Evolutionary conservation across 1,140 invertebrate species (phyloP).

Genomic region (Heliconius hewitsoni): DNA sequence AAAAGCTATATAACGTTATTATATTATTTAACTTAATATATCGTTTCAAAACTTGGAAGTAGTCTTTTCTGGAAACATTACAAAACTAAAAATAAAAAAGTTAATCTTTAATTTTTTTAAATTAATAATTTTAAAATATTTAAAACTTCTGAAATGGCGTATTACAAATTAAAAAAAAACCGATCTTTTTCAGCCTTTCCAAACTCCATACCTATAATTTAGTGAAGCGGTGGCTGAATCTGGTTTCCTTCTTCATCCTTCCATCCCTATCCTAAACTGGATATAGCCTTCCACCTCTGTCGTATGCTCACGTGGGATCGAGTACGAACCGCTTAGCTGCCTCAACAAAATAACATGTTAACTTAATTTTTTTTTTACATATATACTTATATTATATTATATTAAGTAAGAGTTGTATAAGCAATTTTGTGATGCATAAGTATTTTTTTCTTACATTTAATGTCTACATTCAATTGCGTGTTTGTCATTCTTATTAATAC

Average conservation of each 20-base stretch:
- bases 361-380: not conserved
- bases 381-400: not conserved
- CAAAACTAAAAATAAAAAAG: not conserved
- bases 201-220: constrained; percentile 13
- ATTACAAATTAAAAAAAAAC: not conserved
- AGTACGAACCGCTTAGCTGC: constrained; percentile 76
- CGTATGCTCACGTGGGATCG: constrained; percentile 70
- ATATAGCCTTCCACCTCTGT: constrained; percentile 76
- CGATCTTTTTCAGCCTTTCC: not conserved
- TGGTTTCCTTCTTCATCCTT: constrained; percentile 50
- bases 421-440: no score
- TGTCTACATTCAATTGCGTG: no score
- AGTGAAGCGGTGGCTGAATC: constrained; percentile 74
- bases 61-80: not conserved
- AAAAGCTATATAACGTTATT: not conserved
- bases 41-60: not conserved
- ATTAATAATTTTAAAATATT: no score
- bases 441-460: no score
- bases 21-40: not conserved
- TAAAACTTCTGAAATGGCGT: no score
- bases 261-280: constrained; percentile 45
- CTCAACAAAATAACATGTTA: constrained; percentile 55
- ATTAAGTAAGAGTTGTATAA: not conserved
- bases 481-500: no score
- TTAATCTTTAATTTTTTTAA: no score